phyloP scores from a whole-genome alignment of 2,797 vertebrate genomes.

The Sparus aurata region DNA sequence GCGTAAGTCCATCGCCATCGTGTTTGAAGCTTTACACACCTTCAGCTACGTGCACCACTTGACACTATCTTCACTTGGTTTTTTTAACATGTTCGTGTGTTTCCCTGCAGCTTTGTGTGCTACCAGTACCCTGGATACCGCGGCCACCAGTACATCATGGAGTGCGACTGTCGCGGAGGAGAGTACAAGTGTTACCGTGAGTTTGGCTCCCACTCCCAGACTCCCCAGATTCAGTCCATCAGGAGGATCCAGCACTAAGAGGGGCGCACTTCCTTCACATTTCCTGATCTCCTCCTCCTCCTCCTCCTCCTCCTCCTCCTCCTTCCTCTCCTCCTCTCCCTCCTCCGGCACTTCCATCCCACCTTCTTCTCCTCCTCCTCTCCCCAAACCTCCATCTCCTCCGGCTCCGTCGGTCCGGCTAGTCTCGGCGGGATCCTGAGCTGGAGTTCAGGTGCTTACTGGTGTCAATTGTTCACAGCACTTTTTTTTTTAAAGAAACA shows the following conservation, averaged over 20 bases:
- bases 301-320: slow-evolving; percentile 22
- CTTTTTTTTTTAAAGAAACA: slow-evolving; percentile 72
- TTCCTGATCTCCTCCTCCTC: slow-evolving; percentile 49
- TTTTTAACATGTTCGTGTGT: background rate
- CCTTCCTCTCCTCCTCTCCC: slow-evolving; percentile 39
- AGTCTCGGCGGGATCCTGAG: slow-evolving; percentile 66
- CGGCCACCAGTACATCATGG: slow-evolving; percentile 95
- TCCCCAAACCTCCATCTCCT: slow-evolving; percentile 55
- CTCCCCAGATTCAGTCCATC: slow-evolving; percentile 95
- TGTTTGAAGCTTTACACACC: background rate
- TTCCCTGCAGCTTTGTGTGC: slow-evolving; percentile 90
- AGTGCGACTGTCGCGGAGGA: slow-evolving; percentile 90
- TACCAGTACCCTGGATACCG: slow-evolving; percentile 96
- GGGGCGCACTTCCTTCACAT: slow-evolving; percentile 36
- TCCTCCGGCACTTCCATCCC: slow-evolving; percentile 45
- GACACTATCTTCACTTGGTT: too few species aligned
- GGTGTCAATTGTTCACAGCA: slow-evolving; percentile 76
- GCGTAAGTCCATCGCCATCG: slow-evolving; percentile 87
- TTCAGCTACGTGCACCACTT: background rate
- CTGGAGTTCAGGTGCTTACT: slow-evolving; percentile 79
- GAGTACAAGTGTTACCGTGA: slow-evolving; percentile 95
- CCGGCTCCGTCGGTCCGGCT: slow-evolving; percentile 59
- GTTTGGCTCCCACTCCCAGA: slow-evolving; percentile 93
- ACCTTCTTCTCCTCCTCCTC: slow-evolving; percentile 49
- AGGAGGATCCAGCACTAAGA: slow-evolving; percentile 94